Evolutionary conservation across 1,140 invertebrate genomes (phyloP).

Genomic region (Schmidtea mediterranea): DNA sequence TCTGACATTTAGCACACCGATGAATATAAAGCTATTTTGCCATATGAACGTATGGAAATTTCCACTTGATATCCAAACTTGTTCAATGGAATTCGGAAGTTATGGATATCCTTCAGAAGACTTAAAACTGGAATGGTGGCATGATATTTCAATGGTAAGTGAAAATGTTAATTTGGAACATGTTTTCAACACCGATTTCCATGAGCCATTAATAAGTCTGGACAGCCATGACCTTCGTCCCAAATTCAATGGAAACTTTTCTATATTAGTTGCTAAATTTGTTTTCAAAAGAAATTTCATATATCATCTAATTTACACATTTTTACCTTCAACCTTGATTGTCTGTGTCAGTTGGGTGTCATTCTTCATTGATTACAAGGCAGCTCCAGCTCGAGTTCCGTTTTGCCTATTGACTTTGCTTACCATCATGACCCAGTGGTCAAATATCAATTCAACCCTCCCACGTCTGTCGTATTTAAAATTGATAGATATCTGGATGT

Average conservation of each 20-base stretch:
- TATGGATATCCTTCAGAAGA: not conserved
- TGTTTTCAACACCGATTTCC: not conserved
- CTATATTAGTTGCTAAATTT: constrained; percentile 39
- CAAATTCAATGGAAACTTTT: not conserved
- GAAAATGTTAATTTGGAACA: not conserved
- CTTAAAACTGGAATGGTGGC: not conserved
- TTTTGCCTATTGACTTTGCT: constrained; percentile 16
- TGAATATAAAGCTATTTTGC: constrained; percentile 6
- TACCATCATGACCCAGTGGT: constrained; percentile 17
- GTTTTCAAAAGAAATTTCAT: constrained; percentile 53
- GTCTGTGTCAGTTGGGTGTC: constrained; percentile 57
- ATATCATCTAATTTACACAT: constrained; percentile 58
- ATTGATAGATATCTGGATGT: constrained; percentile 59
- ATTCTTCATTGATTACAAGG: constrained; percentile 13
- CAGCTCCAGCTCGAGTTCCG: constrained; percentile 13
- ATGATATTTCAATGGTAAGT: not conserved
- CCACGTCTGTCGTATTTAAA: constrained; percentile 35
- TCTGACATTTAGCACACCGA: not conserved
- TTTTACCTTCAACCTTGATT: constrained; percentile 52
- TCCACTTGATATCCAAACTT: constrained; percentile 9
- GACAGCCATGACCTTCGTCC: not conserved
- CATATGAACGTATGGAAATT: constrained; percentile 8
- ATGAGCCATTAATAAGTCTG: not conserved
- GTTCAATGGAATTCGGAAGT: constrained; percentile 7
- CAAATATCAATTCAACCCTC: constrained; percentile 10